Evolutionary conservation across 2,888 invertebrate species (phyloP).

Genomic region (Trichacis sp.): DNA sequence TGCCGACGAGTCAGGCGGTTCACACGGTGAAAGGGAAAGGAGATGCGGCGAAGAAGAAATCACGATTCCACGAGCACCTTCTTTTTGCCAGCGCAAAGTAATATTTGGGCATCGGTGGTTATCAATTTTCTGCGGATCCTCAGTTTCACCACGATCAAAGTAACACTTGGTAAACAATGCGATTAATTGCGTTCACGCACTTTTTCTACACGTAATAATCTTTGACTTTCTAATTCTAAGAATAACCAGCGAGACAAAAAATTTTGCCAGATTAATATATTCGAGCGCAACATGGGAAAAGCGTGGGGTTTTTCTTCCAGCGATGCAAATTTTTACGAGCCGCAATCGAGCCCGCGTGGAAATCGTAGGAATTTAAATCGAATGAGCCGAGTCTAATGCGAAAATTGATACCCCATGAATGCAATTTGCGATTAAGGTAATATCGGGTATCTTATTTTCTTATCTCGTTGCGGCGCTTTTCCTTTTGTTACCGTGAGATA

Average conservation of each 20-base stretch:
- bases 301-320: too few relatives aligned
- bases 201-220: not conserved
- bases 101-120: not conserved
- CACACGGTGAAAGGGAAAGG: conserved; percentile 41
- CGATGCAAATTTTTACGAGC: not conserved
- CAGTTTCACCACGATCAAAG: not conserved
- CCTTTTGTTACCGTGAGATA: conserved; percentile 38
- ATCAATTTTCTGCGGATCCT: not conserved
- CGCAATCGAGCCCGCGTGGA: not conserved
- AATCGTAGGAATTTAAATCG: conserved; percentile 14
- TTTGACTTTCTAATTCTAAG: not conserved
- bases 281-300: not conserved
- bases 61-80: conserved; percentile 15
- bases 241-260: not conserved
- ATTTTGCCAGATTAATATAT: too few relatives aligned
- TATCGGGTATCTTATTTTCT: conserved; percentile 28
- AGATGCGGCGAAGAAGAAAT: conserved; percentile 32
- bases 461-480: conserved; percentile 32
- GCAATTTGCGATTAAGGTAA: conserved; percentile 26
- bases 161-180: not conserved
- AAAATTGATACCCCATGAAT: conserved; percentile 11
- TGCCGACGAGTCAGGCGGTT: conserved; percentile 28
- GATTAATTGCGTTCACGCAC: not conserved
- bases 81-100: not conserved
- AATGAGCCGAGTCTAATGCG: conserved; percentile 23